phyloP scores from a whole-genome alignment of 2,888 invertebrate genomes.

The Microctonus aethiopoides region DNA sequence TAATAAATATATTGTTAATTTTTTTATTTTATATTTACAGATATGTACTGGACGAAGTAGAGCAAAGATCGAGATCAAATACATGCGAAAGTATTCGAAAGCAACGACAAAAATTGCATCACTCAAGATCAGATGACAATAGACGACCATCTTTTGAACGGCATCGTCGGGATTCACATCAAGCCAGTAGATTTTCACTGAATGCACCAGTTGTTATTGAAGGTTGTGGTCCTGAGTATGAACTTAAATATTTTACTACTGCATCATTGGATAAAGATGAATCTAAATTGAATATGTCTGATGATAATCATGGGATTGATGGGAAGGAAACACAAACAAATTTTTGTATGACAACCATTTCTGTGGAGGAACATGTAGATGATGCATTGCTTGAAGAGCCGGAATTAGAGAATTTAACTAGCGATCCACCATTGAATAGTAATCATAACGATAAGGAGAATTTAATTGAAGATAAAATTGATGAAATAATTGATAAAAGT shows the following conservation, averaged over 20 bases:
- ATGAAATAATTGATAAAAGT: slow-evolving; percentile 2
- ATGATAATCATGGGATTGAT: slow-evolving; percentile 53
- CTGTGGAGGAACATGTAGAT: slow-evolving; percentile 50
- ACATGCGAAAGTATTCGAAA: slow-evolving; percentile 58
- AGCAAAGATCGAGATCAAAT: slow-evolving; percentile 54
- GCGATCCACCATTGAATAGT: slow-evolving; percentile 44
- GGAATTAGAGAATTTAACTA: slow-evolving; percentile 59
- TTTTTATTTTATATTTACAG: slow-evolving; percentile 51
- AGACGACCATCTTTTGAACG: slow-evolving; percentile 61
- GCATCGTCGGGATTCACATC: slow-evolving; percentile 53
- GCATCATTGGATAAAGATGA: slow-evolving; percentile 56
- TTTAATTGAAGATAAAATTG: slow-evolving; percentile 15
- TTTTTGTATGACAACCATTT: slow-evolving; percentile 35
- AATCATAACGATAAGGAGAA: slow-evolving; percentile 31
- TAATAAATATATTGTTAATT: not conserved
- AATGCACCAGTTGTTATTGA: slow-evolving; percentile 54
- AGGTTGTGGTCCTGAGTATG: slow-evolving; percentile 48
- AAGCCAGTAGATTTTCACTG: slow-evolving; percentile 53
- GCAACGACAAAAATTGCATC: slow-evolving; percentile 57
- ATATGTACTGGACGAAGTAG: slow-evolving; percentile 54
- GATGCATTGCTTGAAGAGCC: slow-evolving; percentile 61
- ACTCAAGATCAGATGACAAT: slow-evolving; percentile 63
- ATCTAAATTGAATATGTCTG: slow-evolving; percentile 51
- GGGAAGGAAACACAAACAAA: slow-evolving; percentile 49
- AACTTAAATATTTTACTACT: slow-evolving; percentile 59